Percentiles rank a stretch among this genome's conserved stretches.
phyloP scores from a whole-genome alignment of 2,888 invertebrate genomes.

The Tupiocoris notatus region DNA sequence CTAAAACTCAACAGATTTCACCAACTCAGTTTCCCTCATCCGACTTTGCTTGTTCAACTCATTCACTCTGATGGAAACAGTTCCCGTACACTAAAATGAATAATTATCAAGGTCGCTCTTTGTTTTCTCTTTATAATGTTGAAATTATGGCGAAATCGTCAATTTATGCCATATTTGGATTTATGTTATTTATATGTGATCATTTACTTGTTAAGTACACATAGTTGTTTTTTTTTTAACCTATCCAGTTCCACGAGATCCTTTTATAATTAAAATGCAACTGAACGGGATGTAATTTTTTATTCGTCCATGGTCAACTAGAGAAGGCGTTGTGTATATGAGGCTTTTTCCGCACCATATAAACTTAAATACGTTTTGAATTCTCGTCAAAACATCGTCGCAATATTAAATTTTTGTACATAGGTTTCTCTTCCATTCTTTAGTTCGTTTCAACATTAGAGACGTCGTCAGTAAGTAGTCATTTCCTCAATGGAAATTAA shows the following conservation, averaged over 20 bases:
- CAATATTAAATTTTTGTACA: background rate
- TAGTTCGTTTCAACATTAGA: background rate
- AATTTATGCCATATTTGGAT: background rate
- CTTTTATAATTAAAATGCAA: too few species aligned
- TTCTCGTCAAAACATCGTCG: background rate
- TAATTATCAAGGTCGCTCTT: too few species aligned
- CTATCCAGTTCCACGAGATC: background rate
- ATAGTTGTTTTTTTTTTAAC: background rate
- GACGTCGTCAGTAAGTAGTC: background rate
- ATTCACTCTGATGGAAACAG: too few species aligned
- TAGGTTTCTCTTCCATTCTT: background rate
- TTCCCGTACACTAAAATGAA: too few species aligned
- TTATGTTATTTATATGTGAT: background rate
- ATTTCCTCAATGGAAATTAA: background rate
- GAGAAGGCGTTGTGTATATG: background rate
- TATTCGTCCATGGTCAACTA: background rate
- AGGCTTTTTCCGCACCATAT: background rate
- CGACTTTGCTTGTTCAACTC: too few species aligned
- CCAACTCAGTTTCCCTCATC: too few species aligned
- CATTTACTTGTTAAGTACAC: background rate
- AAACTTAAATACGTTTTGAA: background rate
- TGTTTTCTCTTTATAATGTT: too few species aligned
- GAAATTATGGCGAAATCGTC: background rate
- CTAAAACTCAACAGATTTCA: too few species aligned
- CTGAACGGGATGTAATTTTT: background rate